phyloP scores from a whole-genome alignment of 1,140 invertebrate genomes.

The Drosophila saltans region DNA sequence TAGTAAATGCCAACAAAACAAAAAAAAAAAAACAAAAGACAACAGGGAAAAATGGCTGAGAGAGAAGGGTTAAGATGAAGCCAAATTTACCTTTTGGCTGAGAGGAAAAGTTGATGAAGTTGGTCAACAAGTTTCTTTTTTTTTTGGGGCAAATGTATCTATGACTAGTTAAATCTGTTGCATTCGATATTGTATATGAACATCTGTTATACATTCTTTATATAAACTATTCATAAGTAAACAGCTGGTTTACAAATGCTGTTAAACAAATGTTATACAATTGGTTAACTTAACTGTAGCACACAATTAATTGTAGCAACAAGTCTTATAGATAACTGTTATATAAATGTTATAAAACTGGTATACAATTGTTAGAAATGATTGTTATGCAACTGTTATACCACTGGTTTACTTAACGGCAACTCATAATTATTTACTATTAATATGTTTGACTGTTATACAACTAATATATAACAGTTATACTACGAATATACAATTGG shows the following conservation, averaged over 20 bases:
- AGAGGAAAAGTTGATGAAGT: not conserved
- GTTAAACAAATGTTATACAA: no score
- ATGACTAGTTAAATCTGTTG: no score
- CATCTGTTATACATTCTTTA: not conserved
- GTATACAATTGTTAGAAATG: not conserved
- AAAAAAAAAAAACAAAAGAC: not conserved
- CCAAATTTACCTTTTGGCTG: not conserved
- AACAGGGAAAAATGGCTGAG: not conserved
- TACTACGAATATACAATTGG: not conserved
- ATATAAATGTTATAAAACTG: not conserved
- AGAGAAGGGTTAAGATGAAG: not conserved
- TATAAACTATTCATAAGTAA: no score
- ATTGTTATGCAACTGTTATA: not conserved
- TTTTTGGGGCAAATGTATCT: not conserved
- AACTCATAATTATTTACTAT: not conserved
- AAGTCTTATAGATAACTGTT: not conserved
- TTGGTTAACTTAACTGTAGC: no score
- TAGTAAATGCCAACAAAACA: conserved; percentile 4
- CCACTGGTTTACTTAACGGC: not conserved
- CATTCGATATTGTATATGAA: not conserved
- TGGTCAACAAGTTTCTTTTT: not conserved
- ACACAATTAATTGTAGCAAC: no score
- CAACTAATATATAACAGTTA: not conserved
- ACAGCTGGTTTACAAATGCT: no score
- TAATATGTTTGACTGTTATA: not conserved